Evolutionary conservation across 2,888 invertebrate genomes (phyloP), one percentile per base, ranked within the genome.

Genomic region (Bhutanitis thaidina): DNA sequence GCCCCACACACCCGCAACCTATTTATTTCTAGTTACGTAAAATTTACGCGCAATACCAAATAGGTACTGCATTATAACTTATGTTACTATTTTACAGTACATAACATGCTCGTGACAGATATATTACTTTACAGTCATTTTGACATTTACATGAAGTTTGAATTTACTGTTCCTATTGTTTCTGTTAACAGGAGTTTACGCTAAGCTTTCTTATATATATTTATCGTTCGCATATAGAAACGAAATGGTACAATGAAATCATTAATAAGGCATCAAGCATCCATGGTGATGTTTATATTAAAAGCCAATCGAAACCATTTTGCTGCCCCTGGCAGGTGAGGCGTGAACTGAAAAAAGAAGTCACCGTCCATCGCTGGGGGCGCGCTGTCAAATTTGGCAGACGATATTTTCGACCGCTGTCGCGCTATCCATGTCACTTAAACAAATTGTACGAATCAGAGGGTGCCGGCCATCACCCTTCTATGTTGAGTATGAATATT

Each of bases 21-120:
- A 88, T 89, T 89, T 88, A 87, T 88, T 87, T 82, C 86, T 87
- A 87, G 89, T 89, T 89, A 89, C 89, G 89, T 88, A 88, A 88
- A 88, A 88, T 88, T 88, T 88, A 88, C 89, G 87, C 87, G 86
- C 83, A 86, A 86, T 82, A 85, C 80, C 80, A 82, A 72, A 85
- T 88, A 64, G 62, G 59, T 65, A 86, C 86, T 86, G 88, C 88
- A 84, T 84, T 84, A 63, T 74, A 79, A 77, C 82, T 80, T 80
- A 80, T 74, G 76, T 77, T 80, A 72, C 74, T 56, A 69, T 51
- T 43, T 41, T 47, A 27, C 43, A 29, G 49, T 54, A 58, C 45
- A 45, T 54, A 55, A 53, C 39, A 40, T 40, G 15, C 25, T 10
- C n/a, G 32, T 41, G 37, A 37, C 27, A 46, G 41, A 46, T 52